phyloP scores from a whole-genome alignment of 2,888 invertebrate species.

The Calliphora vomitoria region DNA sequence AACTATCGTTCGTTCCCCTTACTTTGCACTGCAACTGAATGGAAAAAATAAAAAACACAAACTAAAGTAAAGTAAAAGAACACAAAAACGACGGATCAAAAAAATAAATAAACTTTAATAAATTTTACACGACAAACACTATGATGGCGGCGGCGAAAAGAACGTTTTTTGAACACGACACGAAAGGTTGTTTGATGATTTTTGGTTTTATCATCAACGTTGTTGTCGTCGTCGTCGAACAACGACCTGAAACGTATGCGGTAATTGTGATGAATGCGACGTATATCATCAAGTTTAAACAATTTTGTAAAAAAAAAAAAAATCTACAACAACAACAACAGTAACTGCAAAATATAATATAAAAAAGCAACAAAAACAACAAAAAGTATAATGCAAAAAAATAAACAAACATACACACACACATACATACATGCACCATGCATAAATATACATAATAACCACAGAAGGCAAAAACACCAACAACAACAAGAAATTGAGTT shows the following conservation, averaged over 20 bases:
- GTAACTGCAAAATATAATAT: constrained; percentile 42
- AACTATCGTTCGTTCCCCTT: constrained; percentile 21
- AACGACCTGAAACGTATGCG: constrained; percentile 74
- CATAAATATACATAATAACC: constrained; percentile 58
- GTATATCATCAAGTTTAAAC: constrained; percentile 72
- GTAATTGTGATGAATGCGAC: constrained; percentile 74
- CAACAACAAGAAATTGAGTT: constrained; percentile 59
- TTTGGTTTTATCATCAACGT: constrained; percentile 59
- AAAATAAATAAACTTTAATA: constrained; percentile 39
- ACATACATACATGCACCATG: neutral
- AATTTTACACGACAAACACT: constrained; percentile 48
- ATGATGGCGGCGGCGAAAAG: constrained; percentile 41
- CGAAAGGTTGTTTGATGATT: constrained; percentile 54
- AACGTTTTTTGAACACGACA: constrained; percentile 33
- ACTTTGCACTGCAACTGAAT: constrained; percentile 35
- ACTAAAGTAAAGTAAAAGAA: constrained; percentile 17
- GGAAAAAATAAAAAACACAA: constrained; percentile 4
- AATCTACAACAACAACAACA: constrained; percentile 16
- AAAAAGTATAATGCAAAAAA: constrained; percentile 63
- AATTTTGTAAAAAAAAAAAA: constrained; percentile 56
- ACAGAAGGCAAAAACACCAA: constrained; percentile 38
- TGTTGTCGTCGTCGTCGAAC: constrained; percentile 60
- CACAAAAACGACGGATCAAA: constrained; percentile 14
- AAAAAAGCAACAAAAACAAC: constrained; percentile 53
- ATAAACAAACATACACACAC: constrained; percentile 44